phyloP scores from a whole-genome alignment of 2,113 vertebrate species.

The Condylura cristata region DNA sequence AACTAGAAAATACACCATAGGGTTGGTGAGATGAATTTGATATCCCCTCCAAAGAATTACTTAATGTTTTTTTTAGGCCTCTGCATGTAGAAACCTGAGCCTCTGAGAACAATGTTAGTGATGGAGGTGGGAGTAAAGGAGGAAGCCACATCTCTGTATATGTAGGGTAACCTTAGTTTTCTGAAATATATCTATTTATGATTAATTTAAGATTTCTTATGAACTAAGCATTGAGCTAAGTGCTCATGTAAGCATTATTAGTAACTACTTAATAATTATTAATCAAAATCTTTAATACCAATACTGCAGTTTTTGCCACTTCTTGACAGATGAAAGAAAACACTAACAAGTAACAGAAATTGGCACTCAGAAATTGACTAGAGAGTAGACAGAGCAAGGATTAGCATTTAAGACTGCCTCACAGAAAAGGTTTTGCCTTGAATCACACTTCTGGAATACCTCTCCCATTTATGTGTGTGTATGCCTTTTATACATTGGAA shows the following conservation, averaged over 20 bases:
- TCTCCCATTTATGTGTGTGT: neutral
- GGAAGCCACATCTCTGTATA: neutral
- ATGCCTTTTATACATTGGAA: neutral
- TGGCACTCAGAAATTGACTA: neutral
- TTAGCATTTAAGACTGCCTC: neutral
- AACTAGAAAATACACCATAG: neutral
- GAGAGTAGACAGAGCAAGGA: neutral
- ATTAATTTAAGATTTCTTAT: neutral
- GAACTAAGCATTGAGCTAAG: neutral
- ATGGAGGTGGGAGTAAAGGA: neutral
- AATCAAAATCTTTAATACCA: neutral
- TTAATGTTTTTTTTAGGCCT: conserved; percentile 4
- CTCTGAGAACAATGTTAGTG: neutral
- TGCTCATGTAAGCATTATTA: neutral
- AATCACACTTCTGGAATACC: neutral
- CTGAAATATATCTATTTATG: neutral
- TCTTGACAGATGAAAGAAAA: neutral
- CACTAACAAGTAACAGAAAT: neutral
- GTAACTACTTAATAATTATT: neutral
- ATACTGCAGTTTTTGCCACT: neutral
- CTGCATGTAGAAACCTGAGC: neutral
- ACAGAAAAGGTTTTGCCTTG: neutral
- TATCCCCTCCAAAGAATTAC: neutral
- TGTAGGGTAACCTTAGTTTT: neutral
- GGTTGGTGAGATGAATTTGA: neutral